Evolutionary conservation across 2,113 vertebrate genomes (phyloP).

Genomic region (Kryptolebias marmoratus): DNA sequence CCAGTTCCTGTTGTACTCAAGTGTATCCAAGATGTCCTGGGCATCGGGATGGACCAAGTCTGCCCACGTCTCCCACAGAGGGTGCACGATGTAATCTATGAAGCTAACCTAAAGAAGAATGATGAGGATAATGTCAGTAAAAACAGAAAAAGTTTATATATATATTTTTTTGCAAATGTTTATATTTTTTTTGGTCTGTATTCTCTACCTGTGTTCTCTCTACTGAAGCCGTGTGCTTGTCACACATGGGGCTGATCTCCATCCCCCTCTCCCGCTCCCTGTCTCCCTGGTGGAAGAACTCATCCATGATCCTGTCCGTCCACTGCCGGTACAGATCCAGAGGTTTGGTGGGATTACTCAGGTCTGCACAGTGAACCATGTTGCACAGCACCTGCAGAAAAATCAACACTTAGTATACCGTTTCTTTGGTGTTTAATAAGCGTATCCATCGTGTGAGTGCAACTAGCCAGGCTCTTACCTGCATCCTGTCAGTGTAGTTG

Average conservation of each 20-base stretch:
- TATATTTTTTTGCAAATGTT: background rate
- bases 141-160: background rate
- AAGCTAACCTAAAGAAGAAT: conserved; percentile 87
- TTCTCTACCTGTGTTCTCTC: conserved; percentile 95
- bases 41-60: conserved; percentile 98
- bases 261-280: conserved; percentile 94
- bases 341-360: conserved; percentile 97
- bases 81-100: conserved; percentile 97
- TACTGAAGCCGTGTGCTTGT: conserved; percentile 97
- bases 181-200: background rate
- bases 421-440: background rate
- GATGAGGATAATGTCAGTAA: background rate
- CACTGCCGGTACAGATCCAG: conserved; percentile 96
- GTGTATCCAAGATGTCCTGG: conserved; percentile 96
- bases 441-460: background rate
- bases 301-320: conserved; percentile 98
- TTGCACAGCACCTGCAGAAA: conserved; percentile 91
- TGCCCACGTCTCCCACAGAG: conserved; percentile 98
- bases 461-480: conserved; percentile 77
- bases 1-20: conserved; percentile 99
- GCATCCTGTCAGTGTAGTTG: conserved; percentile 97
- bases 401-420: background rate
- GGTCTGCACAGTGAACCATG: conserved; percentile 97
- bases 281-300: conserved; percentile 99
- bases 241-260: conserved; percentile 99